Evolutionary conservation across 2,113 vertebrate species (phyloP).

Genomic region (Hiodon alosoides): DNA sequence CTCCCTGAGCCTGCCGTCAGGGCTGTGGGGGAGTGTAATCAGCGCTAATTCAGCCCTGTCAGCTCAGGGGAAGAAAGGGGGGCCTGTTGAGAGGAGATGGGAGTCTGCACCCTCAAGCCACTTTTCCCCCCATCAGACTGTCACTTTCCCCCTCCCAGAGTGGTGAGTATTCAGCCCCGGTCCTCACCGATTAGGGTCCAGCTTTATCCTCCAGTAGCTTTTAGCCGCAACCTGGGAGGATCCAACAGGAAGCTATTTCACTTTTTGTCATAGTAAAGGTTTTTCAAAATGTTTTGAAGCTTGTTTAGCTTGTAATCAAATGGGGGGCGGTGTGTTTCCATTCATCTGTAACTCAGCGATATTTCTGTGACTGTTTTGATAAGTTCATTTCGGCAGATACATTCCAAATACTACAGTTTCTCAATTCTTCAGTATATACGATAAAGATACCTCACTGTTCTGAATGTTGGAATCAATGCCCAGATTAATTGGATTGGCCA

Average conservation of each 20-base stretch:
- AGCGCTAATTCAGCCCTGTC: constrained; percentile 6
- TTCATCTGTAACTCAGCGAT: no score
- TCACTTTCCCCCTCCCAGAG: not conserved
- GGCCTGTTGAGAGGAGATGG: not conserved
- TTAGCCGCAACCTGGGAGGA: not conserved
- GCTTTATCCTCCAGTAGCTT: not conserved
- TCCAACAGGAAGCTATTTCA: not conserved
- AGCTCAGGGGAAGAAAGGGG: not conserved
- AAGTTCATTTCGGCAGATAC: no score
- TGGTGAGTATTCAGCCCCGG: not conserved
- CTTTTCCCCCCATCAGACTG: not conserved
- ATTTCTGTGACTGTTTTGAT: no score
- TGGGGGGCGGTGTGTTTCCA: no score
- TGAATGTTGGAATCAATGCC: no score
- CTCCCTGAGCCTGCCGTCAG: not conserved
- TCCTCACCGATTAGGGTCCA: not conserved
- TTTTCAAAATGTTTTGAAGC: no score
- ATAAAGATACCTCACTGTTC: no score
- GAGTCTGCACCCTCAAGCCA: not conserved
- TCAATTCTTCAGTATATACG: no score
- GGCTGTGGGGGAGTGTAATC: constrained; percentile 8
- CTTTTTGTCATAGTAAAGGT: not conserved
- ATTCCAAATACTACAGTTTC: no score
- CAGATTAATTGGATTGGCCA: no score
- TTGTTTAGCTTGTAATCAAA: no score